A percentile compares a stretch with the other conserved stretches of the same genome.
These are phyloP conservation scores for Oxyscelio sp. DNA, from an alignment of 2,888 invertebrate species.

Conservation along the genomic window DNA sequence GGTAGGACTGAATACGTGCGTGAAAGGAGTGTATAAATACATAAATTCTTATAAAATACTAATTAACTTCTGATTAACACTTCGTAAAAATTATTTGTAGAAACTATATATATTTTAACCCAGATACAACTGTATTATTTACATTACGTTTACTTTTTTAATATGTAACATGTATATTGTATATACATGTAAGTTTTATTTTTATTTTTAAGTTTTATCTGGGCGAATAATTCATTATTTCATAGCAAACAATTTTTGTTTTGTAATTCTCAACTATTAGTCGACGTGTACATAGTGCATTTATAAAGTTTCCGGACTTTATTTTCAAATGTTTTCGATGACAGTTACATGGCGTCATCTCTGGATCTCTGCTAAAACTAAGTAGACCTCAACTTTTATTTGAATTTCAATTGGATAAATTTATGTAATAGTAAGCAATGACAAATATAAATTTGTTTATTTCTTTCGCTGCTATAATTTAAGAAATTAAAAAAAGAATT, in stretches of 20 bases:
- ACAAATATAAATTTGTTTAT: no score
- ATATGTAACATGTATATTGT: neutral
- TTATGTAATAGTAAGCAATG: no score
- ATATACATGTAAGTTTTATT: neutral
- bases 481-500: no score
- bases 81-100: slow-evolving; percentile 28
- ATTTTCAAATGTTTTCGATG: no score
- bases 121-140: slow-evolving; percentile 30
- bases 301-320: no score
- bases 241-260: neutral
- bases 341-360: no score
- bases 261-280: neutral
- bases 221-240: slow-evolving; percentile 8
- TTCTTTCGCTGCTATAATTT: no score
- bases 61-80: slow-evolving; percentile 30
- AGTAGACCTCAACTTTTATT: no score
- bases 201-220: slow-evolving; percentile 22
- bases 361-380: no score
- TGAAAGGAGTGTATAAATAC: slow-evolving; percentile 12
- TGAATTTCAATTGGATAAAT: no score
- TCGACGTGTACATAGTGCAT: neutral
- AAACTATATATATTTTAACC: slow-evolving; percentile 33
- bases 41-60: slow-evolving; percentile 13
- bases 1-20: neutral
- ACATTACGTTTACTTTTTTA: slow-evolving; percentile 3